Evolutionary conservation across 2,113 vertebrate genomes (phyloP), one percentile per base, ranked within the genome.

Genomic region (Nannobrachium achirus): DNA sequence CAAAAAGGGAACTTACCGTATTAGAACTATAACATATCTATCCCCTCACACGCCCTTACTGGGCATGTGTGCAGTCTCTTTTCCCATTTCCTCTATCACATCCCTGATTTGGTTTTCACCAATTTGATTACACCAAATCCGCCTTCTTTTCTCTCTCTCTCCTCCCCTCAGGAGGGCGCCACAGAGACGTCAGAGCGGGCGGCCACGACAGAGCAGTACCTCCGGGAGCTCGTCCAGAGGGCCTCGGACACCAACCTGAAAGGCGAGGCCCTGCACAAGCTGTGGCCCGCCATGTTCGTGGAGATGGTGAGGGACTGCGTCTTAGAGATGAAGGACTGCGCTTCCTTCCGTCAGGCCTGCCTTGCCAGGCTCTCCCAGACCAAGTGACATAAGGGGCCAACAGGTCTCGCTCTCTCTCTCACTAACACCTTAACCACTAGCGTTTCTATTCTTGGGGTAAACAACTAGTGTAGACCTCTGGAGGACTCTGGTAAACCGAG

Each of bases 201-300:
- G 0, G 10, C 68, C 60, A 69, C 79, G 68, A 73, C 94, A 75
- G 93, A 94, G 69, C 87, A 88, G 18, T 98, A 96, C 8, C 69
- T 98, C 10, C 93, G 92, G 68, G 94, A 88, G 75, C 87, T 98
- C 53, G 91, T 95, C 78, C 94, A 93, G 76, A 89, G 94, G 80
- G 95, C 96, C 1, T 91, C 94, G 19, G 93, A 94, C 82, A 96
- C 95, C 86, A 95, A 95, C 57, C 85, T 93, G 84, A 99, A 98
- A 76, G 94, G 94, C 0, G 97, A 98, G 56, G 93, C 90, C 0
- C 84, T 98, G 69, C 96, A 99, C 91, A 95, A 95, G 78, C 92
- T 98, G n/a, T 99, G 98, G 98, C 96, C 98, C 11, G 93, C 95
- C 55, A 87, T 98, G 93, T 99, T 99, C 86, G 92, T 95, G 13